Conservation (phyloP, 1,140 invertebrate genomes). For the Lethrus apterus region DNA sequence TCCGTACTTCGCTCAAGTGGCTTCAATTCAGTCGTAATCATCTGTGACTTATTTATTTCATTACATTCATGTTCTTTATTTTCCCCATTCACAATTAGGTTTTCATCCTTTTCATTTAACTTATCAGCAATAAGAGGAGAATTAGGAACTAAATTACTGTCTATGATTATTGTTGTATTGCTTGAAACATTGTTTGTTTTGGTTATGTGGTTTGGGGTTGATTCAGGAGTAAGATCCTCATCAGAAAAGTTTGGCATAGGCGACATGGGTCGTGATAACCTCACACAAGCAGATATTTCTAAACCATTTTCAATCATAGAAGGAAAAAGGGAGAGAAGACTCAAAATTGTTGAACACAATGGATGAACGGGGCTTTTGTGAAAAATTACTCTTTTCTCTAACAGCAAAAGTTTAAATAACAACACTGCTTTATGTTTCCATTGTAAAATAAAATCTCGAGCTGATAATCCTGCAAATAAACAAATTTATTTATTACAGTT, state of each 20-base stretch:
- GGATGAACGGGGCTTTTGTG: constrained; percentile 88
- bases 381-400: constrained; percentile 88
- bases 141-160: constrained; percentile 2
- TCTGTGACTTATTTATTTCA: background rate
- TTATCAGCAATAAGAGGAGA: background rate
- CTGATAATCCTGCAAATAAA: constrained; percentile 62
- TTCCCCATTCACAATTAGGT: background rate
- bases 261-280: constrained; percentile 70
- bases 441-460: constrained; percentile 69
- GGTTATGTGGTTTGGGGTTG: constrained; percentile 26
- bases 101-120: background rate
- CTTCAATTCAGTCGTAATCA: background rate
- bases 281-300: constrained; percentile 71
- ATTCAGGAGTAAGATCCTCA: constrained; percentile 40
- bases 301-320: constrained; percentile 84
- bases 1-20: constrained; percentile 17
- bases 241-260: constrained; percentile 62
- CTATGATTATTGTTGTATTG: background rate
- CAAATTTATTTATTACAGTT: no score
- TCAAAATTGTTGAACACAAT: constrained; percentile 79
- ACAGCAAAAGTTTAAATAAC: constrained; percentile 86
- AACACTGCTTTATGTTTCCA: constrained; percentile 91
- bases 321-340: constrained; percentile 85
- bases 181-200: no score
- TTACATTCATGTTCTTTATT: constrained; percentile 1